Base-by-base conservation (phyloP, 2,797 vertebrate genomes). In the Pitangus sulphuratus region DNA sequence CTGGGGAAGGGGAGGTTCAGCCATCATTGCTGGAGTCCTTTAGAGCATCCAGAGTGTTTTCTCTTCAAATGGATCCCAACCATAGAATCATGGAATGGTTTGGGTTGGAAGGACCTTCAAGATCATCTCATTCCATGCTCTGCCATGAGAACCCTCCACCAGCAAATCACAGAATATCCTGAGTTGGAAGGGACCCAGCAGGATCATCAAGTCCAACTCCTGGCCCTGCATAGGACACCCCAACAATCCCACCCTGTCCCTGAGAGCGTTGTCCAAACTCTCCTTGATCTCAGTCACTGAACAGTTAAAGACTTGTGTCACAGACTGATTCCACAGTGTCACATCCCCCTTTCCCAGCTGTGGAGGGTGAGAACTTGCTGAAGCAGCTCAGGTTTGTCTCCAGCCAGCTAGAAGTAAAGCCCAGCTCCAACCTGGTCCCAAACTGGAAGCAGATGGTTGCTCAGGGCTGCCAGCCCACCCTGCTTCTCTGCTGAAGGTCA, bases 401-500 rank as follows among this genome's bases (percentile, higher is more conserved):
- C 69, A 48, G 79, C 2, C 22, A 3, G 78, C 74, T 57, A 48
- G 51, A 53, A 40, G 48, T 28, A 44, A 66, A 92, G 64, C 25
- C 11, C 39, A 53, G 75, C 75, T 77, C 75, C 47, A 77, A 45
- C 70, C 60, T 74, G 87, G 44, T 45, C 76, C 87, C 70, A 21
- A 51, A 44, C 44, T 8, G 45, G 58, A 74, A 93, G 84, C 93
- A 93, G 79, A 84, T n/a, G 74, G 35, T 24, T 50, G 42, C 54
- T n/a, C 22, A 35, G 25, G 54, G 69, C 83, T 64, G 69, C 65
- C 69, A 54, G 90, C 48, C 87, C 90, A 93, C 79, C 60, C 87
- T 58, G 70, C 44, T 44, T 17, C 79, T 76, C 90, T 68, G 72
- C 62, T 42, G 56, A 65, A 84, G 82, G 72, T 42, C 54, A 37